Evolutionary conservation across 2,888 invertebrate species (phyloP), one percentile per base, ranked within the genome.

Genomic region (Phalera bucephala): DNA sequence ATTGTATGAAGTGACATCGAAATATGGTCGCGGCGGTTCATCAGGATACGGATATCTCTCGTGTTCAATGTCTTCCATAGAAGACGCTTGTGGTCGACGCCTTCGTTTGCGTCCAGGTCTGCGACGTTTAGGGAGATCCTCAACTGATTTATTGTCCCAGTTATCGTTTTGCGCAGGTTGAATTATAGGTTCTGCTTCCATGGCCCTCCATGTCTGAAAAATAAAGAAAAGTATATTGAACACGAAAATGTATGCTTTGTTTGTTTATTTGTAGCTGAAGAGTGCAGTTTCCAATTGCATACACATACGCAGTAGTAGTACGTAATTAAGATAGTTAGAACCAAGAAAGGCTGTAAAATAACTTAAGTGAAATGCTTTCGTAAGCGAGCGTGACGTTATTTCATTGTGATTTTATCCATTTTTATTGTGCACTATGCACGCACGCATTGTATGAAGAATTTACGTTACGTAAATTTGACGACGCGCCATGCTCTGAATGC

Each of bases 51-150:
- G 37, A 12, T 57, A 61, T 51, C 63, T 62, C 33, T 79, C 77
- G 40, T 66, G 62, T 27, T 57, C 53, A 5, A 64, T 45, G 19
- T 74, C 76, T 30, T 76, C 78, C 10, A 54, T 46, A 5, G 65
- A 45, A 2, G 48, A 37, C 14, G 67, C 50, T 35, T 88, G 85
- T n/a, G 92, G 93, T 28, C 92, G 86, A 37, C 93, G 86, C 74
- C 92, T 93, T 37, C 93, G 88, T 77, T 93, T 93, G 7, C 93
- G 87, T 1, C 77, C 77, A 6, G 81, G 64, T 48, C 91, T 76
- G 21, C 91, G 77, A 3, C 91, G 79, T 59, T 85, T 83, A 3
- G 82, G 77, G 0, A 66, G 60, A 36, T 80, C 78, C 15, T 80
- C 81, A 14, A 71, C 62, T 9, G 67, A 59, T 2, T 63, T 69